A percentile compares a stretch with the other conserved stretches of the same genome.
phyloP scores from a whole-genome alignment of 2,797 vertebrate genomes.

The Sebastes hubbsi region DNA sequence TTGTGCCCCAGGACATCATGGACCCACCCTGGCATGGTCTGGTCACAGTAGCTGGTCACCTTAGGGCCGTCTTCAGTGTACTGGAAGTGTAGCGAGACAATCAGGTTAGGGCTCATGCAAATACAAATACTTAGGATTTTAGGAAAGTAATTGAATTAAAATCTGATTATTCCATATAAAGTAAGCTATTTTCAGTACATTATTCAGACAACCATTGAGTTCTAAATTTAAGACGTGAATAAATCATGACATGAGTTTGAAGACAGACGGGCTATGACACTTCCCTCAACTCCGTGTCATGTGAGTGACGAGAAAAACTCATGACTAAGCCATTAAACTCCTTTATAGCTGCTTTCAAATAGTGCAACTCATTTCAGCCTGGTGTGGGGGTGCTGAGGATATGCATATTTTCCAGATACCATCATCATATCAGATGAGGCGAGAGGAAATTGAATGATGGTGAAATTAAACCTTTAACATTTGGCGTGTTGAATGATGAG shows the following conservation, averaged over 20 bases:
- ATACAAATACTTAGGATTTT: not conserved
- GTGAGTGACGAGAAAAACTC: conserved; percentile 7
- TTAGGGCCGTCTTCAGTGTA: conserved; percentile 83
- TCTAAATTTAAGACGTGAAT: not conserved
- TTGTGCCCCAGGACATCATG: conserved; percentile 93
- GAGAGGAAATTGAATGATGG: conserved; percentile 9
- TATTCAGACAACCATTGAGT: not conserved
- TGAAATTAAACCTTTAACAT: not conserved
- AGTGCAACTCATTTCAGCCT: not conserved
- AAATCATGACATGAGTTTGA: not conserved
- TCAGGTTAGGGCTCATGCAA: not conserved
- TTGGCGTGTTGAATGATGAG: not conserved
- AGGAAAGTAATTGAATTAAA: not conserved
- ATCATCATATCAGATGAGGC: not conserved
- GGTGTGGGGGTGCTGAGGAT: not conserved
- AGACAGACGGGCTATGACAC: not conserved
- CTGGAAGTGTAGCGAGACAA: conserved; percentile 69
- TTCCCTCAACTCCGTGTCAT: conserved; percentile 37
- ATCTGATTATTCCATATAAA: not conserved
- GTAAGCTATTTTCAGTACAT: not conserved
- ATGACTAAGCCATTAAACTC: not conserved
- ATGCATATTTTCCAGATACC: not conserved
- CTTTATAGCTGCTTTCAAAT: not conserved
- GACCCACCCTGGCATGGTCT: conserved; percentile 93
- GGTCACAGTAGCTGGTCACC: conserved; percentile 92